Base-by-base conservation (phyloP, 2,113 vertebrate species). In the Helogale parvula region DNA sequence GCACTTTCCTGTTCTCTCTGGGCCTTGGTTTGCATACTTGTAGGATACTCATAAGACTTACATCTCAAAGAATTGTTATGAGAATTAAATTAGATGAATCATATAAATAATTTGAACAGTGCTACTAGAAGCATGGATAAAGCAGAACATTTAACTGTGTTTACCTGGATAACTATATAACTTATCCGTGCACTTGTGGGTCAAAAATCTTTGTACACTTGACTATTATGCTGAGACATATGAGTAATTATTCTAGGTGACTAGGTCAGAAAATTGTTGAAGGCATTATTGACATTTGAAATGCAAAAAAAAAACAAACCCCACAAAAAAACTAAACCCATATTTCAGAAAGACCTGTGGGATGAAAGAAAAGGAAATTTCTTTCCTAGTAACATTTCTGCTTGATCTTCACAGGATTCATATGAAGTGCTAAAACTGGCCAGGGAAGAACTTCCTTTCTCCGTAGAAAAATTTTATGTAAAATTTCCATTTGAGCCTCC, bases 331-430 rank as follows among this genome's bases (percentile, higher is more conserved):
- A 68, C 47, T 23, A 8, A 41, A 33, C 27, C 4, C 27, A 0
- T 63, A 47, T 81, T 88, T 84, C 23, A 88, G 7, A 93, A 96
- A 90, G 25, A 4, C 14, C 31, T 29, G 2, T 69, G 13, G 23
- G 71, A 90, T 84, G 11, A 89, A 74, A 60, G 8, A 71, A 97
- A 90, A 94, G 5, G n/a, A 88, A 47, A 45, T 88, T 72, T 88
- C 19, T 38, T 65, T 84, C 79, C 74, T 92, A 95, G 12, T 74
- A 66, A 31, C 21, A 72, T 45, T 87, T 90, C 33, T 90, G 31
- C 21, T 90, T 86, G 52, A 82, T 5, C 14, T 88, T 91, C 84
- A 25, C 33, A 23, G 12, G 82, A 8, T 35, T 15, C 0, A 65
- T 88, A 16, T 2, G 35, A 54, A 19, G 15, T 60, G 52, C 38